phyloP scores from a whole-genome alignment of 2,113 vertebrate genomes.

The Amphilophus citrinellus region DNA sequence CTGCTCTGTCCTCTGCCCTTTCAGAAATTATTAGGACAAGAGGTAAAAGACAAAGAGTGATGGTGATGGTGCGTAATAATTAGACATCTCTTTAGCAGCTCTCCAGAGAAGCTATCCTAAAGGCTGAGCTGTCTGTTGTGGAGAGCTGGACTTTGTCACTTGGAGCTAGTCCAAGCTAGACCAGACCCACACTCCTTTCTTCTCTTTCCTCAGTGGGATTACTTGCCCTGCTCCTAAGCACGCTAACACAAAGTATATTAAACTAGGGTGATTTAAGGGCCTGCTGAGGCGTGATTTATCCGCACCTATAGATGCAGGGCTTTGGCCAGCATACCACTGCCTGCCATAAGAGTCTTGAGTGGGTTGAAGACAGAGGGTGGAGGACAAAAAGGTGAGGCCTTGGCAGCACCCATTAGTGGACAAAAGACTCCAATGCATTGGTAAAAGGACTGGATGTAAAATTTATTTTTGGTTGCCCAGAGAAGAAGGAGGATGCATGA shows the following conservation, averaged over 20 bases:
- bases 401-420: constrained; percentile 29
- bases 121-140: constrained; percentile 43
- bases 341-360: constrained; percentile 22
- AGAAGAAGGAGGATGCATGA: neutral
- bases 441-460: neutral
- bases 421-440: constrained; percentile 21
- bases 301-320: constrained; percentile 38
- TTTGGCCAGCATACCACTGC: constrained; percentile 39
- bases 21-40: constrained; percentile 3
- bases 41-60: constrained; percentile 27
- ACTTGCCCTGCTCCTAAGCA: constrained; percentile 33
- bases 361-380: constrained; percentile 20
- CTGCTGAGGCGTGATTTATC: constrained; percentile 64
- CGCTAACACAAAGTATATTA: constrained; percentile 45
- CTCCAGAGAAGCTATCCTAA: constrained; percentile 34
- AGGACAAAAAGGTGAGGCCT: neutral
- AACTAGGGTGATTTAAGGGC: constrained; percentile 58
- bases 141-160: constrained; percentile 29
- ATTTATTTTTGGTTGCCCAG: neutral
- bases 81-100: constrained; percentile 56
- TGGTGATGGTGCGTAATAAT: constrained; percentile 59
- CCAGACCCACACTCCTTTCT: constrained; percentile 38
- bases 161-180: constrained; percentile 15
- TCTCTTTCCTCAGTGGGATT: neutral
- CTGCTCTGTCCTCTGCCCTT: neutral